Base-by-base conservation (phyloP, 2,113 vertebrate genomes). In the Centropus bengalensis region DNA sequence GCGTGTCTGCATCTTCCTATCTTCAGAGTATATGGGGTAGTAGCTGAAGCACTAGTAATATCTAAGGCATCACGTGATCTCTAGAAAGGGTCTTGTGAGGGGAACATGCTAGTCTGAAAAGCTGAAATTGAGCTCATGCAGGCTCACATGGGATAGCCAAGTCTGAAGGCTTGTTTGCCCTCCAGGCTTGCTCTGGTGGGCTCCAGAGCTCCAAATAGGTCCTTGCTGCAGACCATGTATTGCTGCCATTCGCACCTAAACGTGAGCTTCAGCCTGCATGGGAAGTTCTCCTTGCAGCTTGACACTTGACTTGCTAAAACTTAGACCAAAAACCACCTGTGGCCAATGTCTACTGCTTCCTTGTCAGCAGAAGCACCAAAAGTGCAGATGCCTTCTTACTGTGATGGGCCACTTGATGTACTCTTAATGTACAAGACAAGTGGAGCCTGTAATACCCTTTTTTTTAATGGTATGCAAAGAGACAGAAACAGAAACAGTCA, bases 171-270 rank as follows among this genome's bases (percentile, higher is more conserved):
- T 64, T 38, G 3, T 44, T 68, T 75, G 33, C 27, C n/a, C 30
- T 77, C 0, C 0, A 42, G 54, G 13, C 33, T 44, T 59, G 44
- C 21, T 45, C 22, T 8, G 15, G 13, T 82, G 71, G 22, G 44
- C 21, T 44, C 52, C 44, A 32, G 59, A 5, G 20, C 36, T 36
- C 36, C 36, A 36, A 36, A 12, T 42, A 15, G 26, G 17, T 9
- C 13, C 33, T 23, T 30, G 20, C 54, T 68, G n/a, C 7, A 55
- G 33, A 5, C 21, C 3, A 0, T n/a, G 49, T 8, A 3, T 36
- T 1, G 1, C 76, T 77, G 70, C 54, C 9, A 1, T 27, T 52
- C 17, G 1, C 27, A 24, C 27, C 3, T 23, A 23, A 20, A 38
- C 28, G 12, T 33, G 51, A 64, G 73, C 44, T 77, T 33, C 40